A percentile compares a stretch with the other conserved stretches of the same genome.
phyloP scores from a whole-genome alignment of 1,140 invertebrate genomes.

The Drosophila suzukii region DNA sequence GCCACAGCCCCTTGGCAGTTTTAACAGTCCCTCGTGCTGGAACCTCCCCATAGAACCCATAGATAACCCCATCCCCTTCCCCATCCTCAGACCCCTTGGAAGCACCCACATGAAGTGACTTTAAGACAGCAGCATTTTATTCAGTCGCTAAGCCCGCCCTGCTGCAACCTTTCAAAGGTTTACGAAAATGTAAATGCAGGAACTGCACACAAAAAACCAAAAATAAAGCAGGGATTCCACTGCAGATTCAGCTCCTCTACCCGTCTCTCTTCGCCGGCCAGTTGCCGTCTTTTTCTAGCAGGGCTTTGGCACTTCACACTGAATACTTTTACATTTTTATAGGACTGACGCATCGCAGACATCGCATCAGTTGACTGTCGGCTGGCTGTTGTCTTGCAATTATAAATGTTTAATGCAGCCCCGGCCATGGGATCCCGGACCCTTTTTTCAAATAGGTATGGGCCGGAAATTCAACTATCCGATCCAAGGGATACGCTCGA shows the following conservation, averaged over 20 bases:
- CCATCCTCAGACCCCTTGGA: not conserved
- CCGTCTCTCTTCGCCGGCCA: conserved; percentile 1
- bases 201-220: conserved; percentile 25
- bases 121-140: conserved; percentile 75
- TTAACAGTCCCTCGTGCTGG: not conserved
- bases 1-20: conserved; percentile 29
- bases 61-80: not conserved
- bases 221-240: conserved; percentile 28
- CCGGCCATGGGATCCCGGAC: conserved; percentile 7
- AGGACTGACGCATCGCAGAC: conserved; percentile 53
- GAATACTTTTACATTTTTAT: conserved; percentile 70
- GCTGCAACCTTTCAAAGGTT: conserved; percentile 45
- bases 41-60: too few species aligned
- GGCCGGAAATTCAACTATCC: conserved; percentile 1
- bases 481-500: conserved; percentile 21
- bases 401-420: conserved; percentile 77
- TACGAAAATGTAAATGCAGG: conserved; percentile 53
- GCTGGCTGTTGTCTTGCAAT: conserved; percentile 66
- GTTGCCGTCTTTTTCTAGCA: conserved; percentile 15
- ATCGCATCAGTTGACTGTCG: conserved; percentile 21
- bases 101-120: conserved; percentile 58
- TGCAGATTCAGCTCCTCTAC: conserved; percentile 18
- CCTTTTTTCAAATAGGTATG: conserved; percentile 14
- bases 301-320: conserved; percentile 62
- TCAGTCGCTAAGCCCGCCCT: conserved; percentile 51